Percentiles rank a stretch among this genome's conserved stretches.
Conservation (phyloP, 2,888 invertebrate genomes). For the Mystacides longicornis region DNA sequence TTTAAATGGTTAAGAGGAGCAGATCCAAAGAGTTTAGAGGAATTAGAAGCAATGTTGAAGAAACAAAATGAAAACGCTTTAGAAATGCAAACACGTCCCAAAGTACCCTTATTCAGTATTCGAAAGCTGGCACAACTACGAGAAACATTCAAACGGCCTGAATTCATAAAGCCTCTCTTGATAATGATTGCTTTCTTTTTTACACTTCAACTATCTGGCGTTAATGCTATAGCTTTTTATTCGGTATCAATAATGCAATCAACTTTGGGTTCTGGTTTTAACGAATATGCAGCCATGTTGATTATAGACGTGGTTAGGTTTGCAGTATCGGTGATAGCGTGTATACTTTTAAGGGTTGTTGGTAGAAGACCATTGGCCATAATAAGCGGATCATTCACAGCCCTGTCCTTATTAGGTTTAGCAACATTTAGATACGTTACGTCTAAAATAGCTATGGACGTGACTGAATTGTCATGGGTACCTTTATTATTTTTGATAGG, state of each 20-base stretch:
- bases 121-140: slow-evolving; percentile 30
- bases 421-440: slow-evolving; percentile 43
- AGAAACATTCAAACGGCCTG: slow-evolving; percentile 38
- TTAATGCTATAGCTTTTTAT: slow-evolving; percentile 65
- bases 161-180: slow-evolving; percentile 51
- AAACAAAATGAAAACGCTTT: slow-evolving; percentile 31
- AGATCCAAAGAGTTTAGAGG: slow-evolving; percentile 42
- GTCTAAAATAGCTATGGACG: slow-evolving; percentile 32
- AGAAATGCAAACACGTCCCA: slow-evolving; percentile 14
- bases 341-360: slow-evolving; percentile 53
- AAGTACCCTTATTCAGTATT: slow-evolving; percentile 17
- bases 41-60: slow-evolving; percentile 43
- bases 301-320: slow-evolving; percentile 57
- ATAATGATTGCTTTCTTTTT: slow-evolving; percentile 59
- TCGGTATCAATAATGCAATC: slow-evolving; percentile 59
- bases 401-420: slow-evolving; percentile 50
- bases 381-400: slow-evolving; percentile 56
- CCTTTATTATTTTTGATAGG: slow-evolving; percentile 47
- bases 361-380: slow-evolving; percentile 59
- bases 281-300: slow-evolving; percentile 60
- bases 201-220: slow-evolving; percentile 62
- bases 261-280: slow-evolving; percentile 51
- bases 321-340: slow-evolving; percentile 54
- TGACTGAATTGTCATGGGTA: slow-evolving; percentile 41
- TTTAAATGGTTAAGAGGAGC: slow-evolving; percentile 55